Conservation (phyloP, 2,113 vertebrate species). For the Alligator mississippiensis region DNA sequence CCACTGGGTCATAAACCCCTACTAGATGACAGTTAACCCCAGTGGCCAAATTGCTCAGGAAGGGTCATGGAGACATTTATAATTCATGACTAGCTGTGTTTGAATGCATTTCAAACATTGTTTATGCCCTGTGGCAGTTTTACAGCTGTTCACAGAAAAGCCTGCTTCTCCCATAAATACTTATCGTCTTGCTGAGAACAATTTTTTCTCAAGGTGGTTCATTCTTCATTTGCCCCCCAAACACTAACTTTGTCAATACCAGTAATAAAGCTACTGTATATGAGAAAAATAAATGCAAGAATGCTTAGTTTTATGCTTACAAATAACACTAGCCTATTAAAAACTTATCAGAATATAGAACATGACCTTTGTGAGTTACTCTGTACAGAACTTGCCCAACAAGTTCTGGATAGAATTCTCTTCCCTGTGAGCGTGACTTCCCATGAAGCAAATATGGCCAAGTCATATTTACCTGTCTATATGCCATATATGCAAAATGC, state of each 20-base stretch:
- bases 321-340: not conserved
- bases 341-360: not conserved
- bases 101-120: conserved; percentile 44
- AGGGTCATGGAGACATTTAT: conserved; percentile 36
- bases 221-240: not conserved
- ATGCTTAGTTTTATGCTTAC: not conserved
- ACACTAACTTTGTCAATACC: not conserved
- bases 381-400: not conserved
- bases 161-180: not conserved
- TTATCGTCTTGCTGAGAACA: not conserved
- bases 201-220: not conserved
- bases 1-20: conserved; percentile 12
- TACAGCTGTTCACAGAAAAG: conserved; percentile 35
- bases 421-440: not conserved
- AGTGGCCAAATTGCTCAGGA: conserved; percentile 30
- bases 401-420: not conserved
- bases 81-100: conserved; percentile 25
- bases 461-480: not conserved
- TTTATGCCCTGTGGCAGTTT: conserved; percentile 37
- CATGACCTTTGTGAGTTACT: not conserved
- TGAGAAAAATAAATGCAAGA: not conserved
- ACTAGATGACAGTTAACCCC: conserved; percentile 41
- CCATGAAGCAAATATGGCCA: not conserved
- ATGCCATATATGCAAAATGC: accelerated
- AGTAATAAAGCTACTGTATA: not conserved